These are phyloP conservation scores for Calliphora vicina DNA, from an alignment of 1,140 invertebrate species.

Conservation along the genomic window DNA sequence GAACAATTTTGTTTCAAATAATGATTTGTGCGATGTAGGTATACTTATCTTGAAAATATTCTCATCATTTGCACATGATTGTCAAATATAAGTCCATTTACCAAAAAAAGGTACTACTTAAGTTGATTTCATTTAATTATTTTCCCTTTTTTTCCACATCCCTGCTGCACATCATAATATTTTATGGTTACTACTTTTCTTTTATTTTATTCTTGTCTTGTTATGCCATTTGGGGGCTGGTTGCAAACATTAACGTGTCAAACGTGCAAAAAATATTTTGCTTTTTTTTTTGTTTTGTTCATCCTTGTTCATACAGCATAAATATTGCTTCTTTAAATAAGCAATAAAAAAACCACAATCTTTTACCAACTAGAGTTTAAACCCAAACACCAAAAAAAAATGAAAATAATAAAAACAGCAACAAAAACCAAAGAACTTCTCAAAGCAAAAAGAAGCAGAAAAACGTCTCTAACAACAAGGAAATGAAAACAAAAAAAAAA, in stretches of 20 bases:
- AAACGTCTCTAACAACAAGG: neutral
- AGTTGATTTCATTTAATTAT: too few relatives aligned
- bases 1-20: too few relatives aligned
- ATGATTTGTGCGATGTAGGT: too few relatives aligned
- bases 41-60: too few relatives aligned
- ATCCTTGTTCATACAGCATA: neutral
- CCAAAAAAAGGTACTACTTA: too few relatives aligned
- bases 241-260: conserved; percentile 31
- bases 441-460: neutral
- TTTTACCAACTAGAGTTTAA: neutral
- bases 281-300: neutral
- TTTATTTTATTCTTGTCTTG: neutral
- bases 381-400: neutral
- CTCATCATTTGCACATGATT: too few relatives aligned
- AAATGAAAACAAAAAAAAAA: too few relatives aligned
- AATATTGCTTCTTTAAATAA: conserved; percentile 23
- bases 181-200: conserved; percentile 1
- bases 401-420: too few relatives aligned
- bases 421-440: neutral
- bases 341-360: conserved; percentile 29
- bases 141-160: neutral
- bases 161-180: neutral
- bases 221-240: neutral
- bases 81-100: too few relatives aligned
- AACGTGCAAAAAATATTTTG: conserved; percentile 21